A percentile compares a stretch with the other conserved stretches of the same genome.
Conservation (phyloP, 2,113 vertebrate genomes). For the Potamarius usumacintae region DNA sequence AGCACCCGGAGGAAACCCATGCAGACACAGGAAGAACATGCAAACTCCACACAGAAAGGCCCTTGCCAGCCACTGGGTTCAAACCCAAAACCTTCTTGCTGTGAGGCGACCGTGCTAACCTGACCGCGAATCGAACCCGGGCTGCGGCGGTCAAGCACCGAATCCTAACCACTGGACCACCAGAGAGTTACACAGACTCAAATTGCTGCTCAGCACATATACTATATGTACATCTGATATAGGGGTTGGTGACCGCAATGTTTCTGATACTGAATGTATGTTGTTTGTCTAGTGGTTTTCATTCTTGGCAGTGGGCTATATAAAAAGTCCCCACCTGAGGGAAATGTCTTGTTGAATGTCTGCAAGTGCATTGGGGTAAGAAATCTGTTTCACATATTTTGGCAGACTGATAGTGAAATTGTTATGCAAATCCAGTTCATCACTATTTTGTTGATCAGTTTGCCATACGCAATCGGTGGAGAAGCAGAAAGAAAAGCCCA, state of each 20-base stretch:
- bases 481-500: slow-evolving; percentile 66
- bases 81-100: too few relatives aligned
- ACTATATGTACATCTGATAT: background rate
- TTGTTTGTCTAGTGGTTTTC: slow-evolving; percentile 84
- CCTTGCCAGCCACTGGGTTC: too few relatives aligned
- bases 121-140: too few relatives aligned
- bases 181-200: too few relatives aligned
- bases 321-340: slow-evolving; percentile 85
- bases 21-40: too few relatives aligned
- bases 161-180: too few relatives aligned
- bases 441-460: slow-evolving; percentile 71
- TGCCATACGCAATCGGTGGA: slow-evolving; percentile 85
- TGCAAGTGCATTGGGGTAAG: slow-evolving; percentile 88
- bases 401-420: background rate
- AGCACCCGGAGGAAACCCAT: too few relatives aligned
- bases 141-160: too few relatives aligned
- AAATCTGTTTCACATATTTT: background rate
- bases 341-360: slow-evolving; percentile 86
- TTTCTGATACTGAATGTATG: background rate
- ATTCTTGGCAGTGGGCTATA: slow-evolving; percentile 86
- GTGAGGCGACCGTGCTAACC: too few relatives aligned
- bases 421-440: background rate
- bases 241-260: too few relatives aligned
- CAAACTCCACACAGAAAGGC: too few relatives aligned
- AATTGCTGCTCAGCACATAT: too few relatives aligned